phyloP scores from a whole-genome alignment of 2,113 vertebrate genomes.

The Alligator mississippiensis region DNA sequence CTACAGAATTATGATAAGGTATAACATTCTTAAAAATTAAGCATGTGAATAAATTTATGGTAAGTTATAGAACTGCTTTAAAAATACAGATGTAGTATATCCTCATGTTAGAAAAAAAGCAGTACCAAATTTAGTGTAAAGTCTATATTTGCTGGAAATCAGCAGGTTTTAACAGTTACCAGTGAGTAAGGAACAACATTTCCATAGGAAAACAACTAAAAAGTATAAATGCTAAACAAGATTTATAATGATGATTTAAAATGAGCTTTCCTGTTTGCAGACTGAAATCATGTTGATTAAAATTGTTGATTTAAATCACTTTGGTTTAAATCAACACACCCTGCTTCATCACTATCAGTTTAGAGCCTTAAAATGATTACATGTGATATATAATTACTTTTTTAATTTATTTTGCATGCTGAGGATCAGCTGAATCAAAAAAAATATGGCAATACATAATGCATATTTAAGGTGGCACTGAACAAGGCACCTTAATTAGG shows the following conservation, averaged over 20 bases:
- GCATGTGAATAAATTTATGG: conserved; percentile 36
- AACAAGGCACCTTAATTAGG: not conserved
- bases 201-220: conserved; percentile 13
- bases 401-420: not conserved
- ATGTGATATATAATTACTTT: not conserved
- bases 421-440: not conserved
- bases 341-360: not conserved
- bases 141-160: conserved; percentile 49
- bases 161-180: conserved; percentile 22
- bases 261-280: not conserved
- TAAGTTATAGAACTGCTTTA: conserved; percentile 29
- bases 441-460: fast-evolving
- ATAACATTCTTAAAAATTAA: conserved; percentile 25
- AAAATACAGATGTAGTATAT: not conserved
- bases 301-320: conserved; percentile 1
- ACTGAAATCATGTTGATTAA: not conserved
- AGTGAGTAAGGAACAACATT: conserved; percentile 21
- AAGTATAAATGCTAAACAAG: conserved; percentile 20
- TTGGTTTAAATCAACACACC: not conserved
- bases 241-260: conserved; percentile 12
- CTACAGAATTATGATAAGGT: conserved; percentile 24
- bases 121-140: conserved; percentile 14
- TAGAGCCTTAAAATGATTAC: not conserved
- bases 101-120: conserved; percentile 18
- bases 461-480: not conserved